Conservation (phyloP, 2,888 invertebrate genomes). For the Drosophila vallismaia region DNA sequence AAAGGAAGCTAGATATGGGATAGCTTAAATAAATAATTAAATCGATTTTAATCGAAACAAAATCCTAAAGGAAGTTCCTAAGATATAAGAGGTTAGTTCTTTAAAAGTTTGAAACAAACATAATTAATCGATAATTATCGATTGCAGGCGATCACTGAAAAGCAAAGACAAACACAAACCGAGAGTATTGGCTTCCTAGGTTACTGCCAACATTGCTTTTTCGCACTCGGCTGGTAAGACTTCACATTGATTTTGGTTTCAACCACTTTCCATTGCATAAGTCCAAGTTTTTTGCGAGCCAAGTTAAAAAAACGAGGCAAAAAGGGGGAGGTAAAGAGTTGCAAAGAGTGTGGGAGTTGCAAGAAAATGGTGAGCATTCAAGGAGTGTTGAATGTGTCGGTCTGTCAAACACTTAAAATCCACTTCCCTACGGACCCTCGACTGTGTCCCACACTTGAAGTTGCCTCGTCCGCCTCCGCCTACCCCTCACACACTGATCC, state of each 20-base stretch:
- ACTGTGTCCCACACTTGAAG: constrained; percentile 18
- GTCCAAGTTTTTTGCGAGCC: constrained; percentile 56
- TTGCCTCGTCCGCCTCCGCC: background rate
- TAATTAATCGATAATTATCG: background rate
- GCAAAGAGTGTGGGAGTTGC: background rate
- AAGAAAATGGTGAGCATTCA: constrained; percentile 1
- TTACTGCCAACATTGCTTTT: constrained; percentile 33
- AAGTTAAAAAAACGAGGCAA: constrained; percentile 27
- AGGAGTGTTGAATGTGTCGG: constrained; percentile 17
- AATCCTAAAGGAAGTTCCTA: no score
- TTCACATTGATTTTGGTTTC: constrained; percentile 55
- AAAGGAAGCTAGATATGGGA: no score
- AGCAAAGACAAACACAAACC: background rate
- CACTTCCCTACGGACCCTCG: constrained; percentile 36
- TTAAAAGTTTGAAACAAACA: background rate
- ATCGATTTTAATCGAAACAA: no score
- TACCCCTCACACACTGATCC: background rate
- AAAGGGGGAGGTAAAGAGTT: constrained; percentile 15
- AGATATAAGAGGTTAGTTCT: no score
- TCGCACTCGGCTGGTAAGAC: constrained; percentile 25
- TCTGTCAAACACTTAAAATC: constrained; percentile 35
- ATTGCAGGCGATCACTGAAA: background rate
- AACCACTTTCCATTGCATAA: constrained; percentile 75
- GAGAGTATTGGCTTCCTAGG: constrained; percentile 6
- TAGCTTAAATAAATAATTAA: no score